phyloP scores from a whole-genome alignment of 2,113 vertebrate species.

The Piprites chloris region DNA sequence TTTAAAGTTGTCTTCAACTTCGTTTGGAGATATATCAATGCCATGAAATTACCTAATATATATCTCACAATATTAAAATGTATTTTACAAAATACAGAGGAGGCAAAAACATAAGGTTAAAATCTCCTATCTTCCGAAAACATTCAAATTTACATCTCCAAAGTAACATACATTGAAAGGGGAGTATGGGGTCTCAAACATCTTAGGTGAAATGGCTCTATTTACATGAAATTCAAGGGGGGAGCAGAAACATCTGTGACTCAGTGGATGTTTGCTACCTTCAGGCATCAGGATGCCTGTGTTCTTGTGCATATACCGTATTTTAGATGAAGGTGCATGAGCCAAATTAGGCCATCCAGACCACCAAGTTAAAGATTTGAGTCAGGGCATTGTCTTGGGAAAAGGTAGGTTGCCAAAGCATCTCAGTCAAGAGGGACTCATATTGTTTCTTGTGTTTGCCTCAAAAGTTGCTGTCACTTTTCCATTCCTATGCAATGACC shows the following conservation, averaged over 20 bases:
- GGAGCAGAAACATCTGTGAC: background rate
- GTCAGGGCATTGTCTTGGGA: background rate
- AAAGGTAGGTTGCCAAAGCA: background rate
- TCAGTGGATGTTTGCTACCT: background rate
- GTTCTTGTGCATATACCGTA: background rate
- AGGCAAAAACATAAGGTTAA: background rate
- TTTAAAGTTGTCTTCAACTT: background rate
- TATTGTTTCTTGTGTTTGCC: background rate
- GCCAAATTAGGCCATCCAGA: background rate
- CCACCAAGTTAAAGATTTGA: background rate
- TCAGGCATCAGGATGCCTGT: background rate
- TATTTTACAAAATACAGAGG: background rate
- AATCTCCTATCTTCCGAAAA: background rate
- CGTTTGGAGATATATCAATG: background rate
- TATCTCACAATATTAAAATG: background rate
- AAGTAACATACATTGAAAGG: background rate
- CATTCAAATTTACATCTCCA: background rate
- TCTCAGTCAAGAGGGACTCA: background rate
- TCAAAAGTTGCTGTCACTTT: background rate
- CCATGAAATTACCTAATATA: background rate
- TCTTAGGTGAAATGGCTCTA: accelerated
- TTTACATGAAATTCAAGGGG: background rate
- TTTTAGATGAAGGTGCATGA: background rate
- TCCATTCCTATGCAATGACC: background rate
- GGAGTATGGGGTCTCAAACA: background rate